Evolutionary conservation across 2,888 invertebrate genomes (phyloP), one percentile per base, ranked within the genome.

Genomic region (Drosophila neonasuta): DNA sequence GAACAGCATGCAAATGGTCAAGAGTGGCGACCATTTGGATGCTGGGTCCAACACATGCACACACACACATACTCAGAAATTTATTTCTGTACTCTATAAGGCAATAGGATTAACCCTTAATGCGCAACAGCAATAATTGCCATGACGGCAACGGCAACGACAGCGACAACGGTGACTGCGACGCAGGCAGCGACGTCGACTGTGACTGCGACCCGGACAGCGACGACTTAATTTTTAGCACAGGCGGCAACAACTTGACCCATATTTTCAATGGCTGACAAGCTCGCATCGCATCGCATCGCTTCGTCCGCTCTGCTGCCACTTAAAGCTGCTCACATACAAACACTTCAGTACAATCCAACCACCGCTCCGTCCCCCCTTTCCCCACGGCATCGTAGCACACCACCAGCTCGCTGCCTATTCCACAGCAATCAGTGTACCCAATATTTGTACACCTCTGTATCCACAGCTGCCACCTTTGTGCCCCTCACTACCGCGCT

Each of bases 221-320:
- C 71, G 61, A 77, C 64, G 61, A 85, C 86, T 80, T 86, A 80
- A 86, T 86, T 80, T 86, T 86, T 84, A 80, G 79, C 86, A 81
- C 75, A 77, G 86, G 80, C 83, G 73, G 74, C 80, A 86, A 80
- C 87, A 84, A 84, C 84, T 84, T 84, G 84, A 84, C 84, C 84
- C 88, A 84, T 87, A 84, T 84, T 84, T 86, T 71, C 75, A 87
- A 71, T 77, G 68, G 71, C 71, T 77, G 67, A 65, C 56, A 70
- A 55, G 44, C 57, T 17, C 34, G 3, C 29, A n/a, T 24, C 24
- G 24, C 24, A 24, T 24, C n/a, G 17, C 52, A 13, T 30, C 42
- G 32, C 59, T 24, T n/a, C n/a, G 41, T 8, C 29, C 39, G 39
- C 50, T 52, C 57, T 67, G 62, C 54, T 58, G 86, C 71, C 86